phyloP scores from a whole-genome alignment of 1,140 invertebrate species.

The Argopecten irradians region DNA sequence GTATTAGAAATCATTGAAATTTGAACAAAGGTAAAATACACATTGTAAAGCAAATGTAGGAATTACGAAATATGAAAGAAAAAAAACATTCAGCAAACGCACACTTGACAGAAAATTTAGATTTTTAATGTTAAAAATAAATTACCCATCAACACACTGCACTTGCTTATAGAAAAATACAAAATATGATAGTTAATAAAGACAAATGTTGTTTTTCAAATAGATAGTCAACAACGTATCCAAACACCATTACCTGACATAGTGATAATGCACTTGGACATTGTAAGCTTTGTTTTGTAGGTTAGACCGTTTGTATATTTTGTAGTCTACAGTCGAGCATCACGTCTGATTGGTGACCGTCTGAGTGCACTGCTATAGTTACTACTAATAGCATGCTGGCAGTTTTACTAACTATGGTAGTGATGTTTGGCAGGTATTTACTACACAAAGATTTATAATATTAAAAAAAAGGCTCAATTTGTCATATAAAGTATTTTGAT shows the following conservation, averaged over 20 bases:
- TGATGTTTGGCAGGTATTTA: neutral
- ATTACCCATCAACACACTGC: neutral
- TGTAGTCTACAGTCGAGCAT: neutral
- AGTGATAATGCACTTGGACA: neutral
- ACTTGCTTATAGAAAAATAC: neutral
- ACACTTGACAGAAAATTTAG: no score
- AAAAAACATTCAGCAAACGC: no score
- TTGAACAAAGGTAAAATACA: no score
- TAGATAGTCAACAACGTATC: neutral
- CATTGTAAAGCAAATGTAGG: no score
- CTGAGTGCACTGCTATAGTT: neutral
- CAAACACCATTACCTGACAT: slow-evolving; percentile 6
- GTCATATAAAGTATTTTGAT: no score
- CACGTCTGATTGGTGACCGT: no score
- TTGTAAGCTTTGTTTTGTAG: neutral
- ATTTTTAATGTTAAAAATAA: no score
- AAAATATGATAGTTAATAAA: neutral
- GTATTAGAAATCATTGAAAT: no score
- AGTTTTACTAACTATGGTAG: slow-evolving; percentile 2
- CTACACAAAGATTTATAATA: neutral
- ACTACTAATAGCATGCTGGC: neutral
- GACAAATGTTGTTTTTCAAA: neutral
- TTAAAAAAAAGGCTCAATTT: neutral
- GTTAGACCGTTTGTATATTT: neutral
- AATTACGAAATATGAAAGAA: no score